Evolutionary conservation across 2,113 vertebrate species (phyloP).

Genomic region (Scophthalmus maximus): DNA sequence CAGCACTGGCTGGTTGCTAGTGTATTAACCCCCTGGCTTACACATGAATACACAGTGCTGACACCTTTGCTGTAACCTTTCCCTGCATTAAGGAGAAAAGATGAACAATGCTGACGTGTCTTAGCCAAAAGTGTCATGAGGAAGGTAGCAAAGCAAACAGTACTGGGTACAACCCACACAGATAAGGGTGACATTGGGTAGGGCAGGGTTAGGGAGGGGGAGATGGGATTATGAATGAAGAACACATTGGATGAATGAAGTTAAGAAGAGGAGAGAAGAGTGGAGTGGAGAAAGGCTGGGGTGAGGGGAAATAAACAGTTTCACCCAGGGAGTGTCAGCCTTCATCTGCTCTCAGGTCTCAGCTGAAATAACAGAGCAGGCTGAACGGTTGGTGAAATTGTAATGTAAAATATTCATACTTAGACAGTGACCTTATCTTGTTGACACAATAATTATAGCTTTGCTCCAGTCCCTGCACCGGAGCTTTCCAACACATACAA

Average conservation of each 20-base stretch:
- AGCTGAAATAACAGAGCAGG: background rate
- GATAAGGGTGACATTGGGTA: background rate
- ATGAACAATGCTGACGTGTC: background rate
- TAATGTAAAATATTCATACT: background rate
- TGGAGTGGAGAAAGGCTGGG: background rate
- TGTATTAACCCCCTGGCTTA: background rate
- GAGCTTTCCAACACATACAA: background rate
- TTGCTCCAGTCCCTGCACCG: background rate
- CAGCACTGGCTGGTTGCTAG: background rate
- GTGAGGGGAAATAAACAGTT: too few relatives aligned
- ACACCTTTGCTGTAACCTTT: background rate
- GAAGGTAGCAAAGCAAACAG: background rate
- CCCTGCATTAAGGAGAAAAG: background rate
- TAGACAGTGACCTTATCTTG: background rate
- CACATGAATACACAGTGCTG: background rate
- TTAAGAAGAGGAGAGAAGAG: background rate
- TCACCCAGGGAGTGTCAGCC: background rate
- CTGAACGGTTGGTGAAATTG: background rate
- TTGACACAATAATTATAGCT: background rate
- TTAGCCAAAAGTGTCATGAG: background rate
- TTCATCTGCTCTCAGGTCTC: background rate
- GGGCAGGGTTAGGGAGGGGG: background rate
- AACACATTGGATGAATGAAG: slow-evolving; percentile 41
- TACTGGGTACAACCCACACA: background rate
- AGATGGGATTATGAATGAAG: slow-evolving; percentile 47